Base-by-base conservation (phyloP, 2,888 invertebrate species). In the Hermaeophaga mercurialis region DNA sequence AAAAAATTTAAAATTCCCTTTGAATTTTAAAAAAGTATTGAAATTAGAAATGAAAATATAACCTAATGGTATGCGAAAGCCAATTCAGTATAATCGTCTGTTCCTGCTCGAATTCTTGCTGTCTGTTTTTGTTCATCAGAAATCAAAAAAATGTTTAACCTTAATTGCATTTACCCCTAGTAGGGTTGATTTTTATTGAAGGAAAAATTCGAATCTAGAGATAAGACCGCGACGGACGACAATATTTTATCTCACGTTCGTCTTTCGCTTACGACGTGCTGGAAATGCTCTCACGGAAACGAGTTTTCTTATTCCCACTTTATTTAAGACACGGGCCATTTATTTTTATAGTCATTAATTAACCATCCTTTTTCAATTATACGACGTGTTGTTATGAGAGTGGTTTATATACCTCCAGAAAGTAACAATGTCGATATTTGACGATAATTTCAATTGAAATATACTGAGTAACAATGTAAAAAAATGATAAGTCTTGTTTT, bases 81-180 rank as follows among this genome's bases (percentile, higher is more conserved):
- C 14, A 38, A 38, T 38, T 38, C 18, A 38, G 38, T 15, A 7
- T 15, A 1, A 39, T 22, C 39, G 19, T 39, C 14, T 5, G 19
- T 39, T 39, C 19, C 19, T 22, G 19, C 11, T 39, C 12, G 17
- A 8, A 19, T 19, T 8, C 9, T 8, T 18, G 38, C 15, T 15
- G 38, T 38, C 38, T 38, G 19, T 39, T 39, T 19, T 18, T 19
- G n/a, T 39, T 39, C 45, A 17, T 33, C 17, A 31, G 33, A 45
- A 45, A 33, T 33, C 17, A 17, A 5, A 15, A n/a, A 18, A 45
- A 45, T 45, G 18, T 45, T 17, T 17, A 28, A 22, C 33, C 18
- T 45, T 45, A 45, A 45, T 45, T 45, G 45, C 45, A 45, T 45
- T 39, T 39, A 39, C 45, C 17, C 45, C 33, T 22, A 5, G n/a